Base-by-base conservation (phyloP, 2,888 invertebrate species). In the Emmelina monodactyla region DNA sequence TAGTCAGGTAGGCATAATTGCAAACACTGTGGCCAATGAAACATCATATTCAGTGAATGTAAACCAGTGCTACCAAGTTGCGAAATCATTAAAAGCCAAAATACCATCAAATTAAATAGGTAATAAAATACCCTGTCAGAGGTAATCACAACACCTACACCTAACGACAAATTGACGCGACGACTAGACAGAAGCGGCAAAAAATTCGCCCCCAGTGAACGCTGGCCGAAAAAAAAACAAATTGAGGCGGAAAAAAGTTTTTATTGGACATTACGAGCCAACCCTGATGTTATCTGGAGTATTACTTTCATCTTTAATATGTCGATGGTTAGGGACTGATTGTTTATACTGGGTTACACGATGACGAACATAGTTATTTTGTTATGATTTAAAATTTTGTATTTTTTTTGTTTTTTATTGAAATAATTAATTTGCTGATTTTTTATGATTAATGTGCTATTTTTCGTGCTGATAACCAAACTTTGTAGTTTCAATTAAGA, bases 231-330 rank as follows among this genome's bases (percentile, higher is more conserved):
- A n/a, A n/a, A n/a, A n/a, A n/a, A n/a, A n/a, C n/a, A n/a, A n/a
- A n/a, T n/a, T n/a, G n/a, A n/a, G n/a, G 38, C 40, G 58, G 50
- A 70, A 71, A 75, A 72, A 68, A 51, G 42, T 49, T 64, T 76
- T 75, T 72, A 78, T 75, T 73, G 64, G 62, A 54, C 46, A 62
- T 70, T 75, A 78, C 73, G 62, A 71, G 68, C 46, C 57, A 60
- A 55, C 62, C 66, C 62, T 47, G 75, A 76, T 73, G 60, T 53
- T 78, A 76, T 78, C 75, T 53, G 42, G 35, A 52, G 64, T 73
- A 76, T 78, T 75, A 75, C 72, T 76, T 76, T 75, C 76, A 73
- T 67, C 71, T 71, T 68, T 67, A 69, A 71, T 69, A 62, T 53
- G 51, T 55, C 58, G 52, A 56, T 56, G 51, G 58, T 44, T 51